Base-by-base conservation (phyloP, 2,797 vertebrate genomes). In the Thalassophryne amazonica region DNA sequence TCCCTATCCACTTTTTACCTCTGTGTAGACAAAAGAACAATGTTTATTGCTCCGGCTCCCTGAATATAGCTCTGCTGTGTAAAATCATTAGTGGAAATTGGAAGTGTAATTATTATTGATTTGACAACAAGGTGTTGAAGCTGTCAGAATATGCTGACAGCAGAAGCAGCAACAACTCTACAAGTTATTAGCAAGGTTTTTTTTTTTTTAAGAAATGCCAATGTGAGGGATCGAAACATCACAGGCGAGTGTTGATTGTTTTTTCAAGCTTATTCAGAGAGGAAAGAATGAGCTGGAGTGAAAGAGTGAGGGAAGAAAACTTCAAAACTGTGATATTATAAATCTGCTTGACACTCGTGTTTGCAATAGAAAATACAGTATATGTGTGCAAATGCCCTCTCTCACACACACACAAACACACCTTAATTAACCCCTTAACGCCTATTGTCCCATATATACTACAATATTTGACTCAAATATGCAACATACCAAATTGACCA, bases 61-160 rank as follows among this genome's bases (percentile, higher is more conserved):
- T 47, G 56, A 64, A 80, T 73, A 83, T 31, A 60, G 76, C 46
- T 31, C 79, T 33, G 60, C 78, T 63, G 51, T 61, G 73, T 73
- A 60, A 74, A 78, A 78, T 80, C 73, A 76, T 80, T 78, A 81
- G 58, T 31, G 58, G 58, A 30, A 78, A 78, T 85, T 79, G 45
- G 68, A 84, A 14, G 40, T 56, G 66, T 86, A 87, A 89, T 87
- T 86, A 86, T 82, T 87, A 89, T 88, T 83, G 85, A 90, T 87
- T 69, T 76, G 81, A 82, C 76, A 81, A 76, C 63, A 76, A 70
- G 66, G 70, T 68, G 78, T 68, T 81, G 68, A 53, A 64, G 57
- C 54, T 21, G 4, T 66, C 37, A 40, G 52, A 66, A 61, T 43
- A 40, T 27, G 41, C 61, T 55, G 63, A 75, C 69, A 69, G 54